Conservation (phyloP, 1,140 invertebrate species). For the Drosophila yakuba region DNA sequence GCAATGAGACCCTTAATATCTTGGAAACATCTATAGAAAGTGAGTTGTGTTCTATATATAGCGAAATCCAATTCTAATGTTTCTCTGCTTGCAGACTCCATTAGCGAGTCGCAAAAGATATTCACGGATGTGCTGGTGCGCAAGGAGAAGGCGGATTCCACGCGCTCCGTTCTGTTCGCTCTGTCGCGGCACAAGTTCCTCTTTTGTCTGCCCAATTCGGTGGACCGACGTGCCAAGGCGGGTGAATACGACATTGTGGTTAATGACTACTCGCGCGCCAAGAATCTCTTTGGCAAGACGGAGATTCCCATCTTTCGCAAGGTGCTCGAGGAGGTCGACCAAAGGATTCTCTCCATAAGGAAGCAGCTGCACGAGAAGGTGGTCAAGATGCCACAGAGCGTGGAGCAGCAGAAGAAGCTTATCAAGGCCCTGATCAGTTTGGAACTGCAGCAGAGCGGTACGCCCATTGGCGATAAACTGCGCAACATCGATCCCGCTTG, state of each 20-base stretch:
- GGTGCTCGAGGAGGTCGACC: conserved; percentile 96
- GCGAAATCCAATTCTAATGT: background rate
- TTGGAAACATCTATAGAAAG: conserved; percentile 92
- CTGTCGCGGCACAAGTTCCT: conserved; percentile 95
- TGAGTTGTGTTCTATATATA: conserved; percentile 57
- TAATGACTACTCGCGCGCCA: conserved; percentile 98
- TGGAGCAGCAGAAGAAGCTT: conserved; percentile 97
- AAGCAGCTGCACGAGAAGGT: conserved; percentile 93
- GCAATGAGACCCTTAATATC: conserved; percentile 90
- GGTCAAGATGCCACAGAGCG: conserved; percentile 93
- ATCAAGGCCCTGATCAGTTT: conserved; percentile 91
- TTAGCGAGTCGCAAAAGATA: conserved; percentile 95
- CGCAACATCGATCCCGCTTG: conserved; percentile 92
- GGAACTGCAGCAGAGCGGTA: conserved; percentile 86
- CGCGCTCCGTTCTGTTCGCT: conserved; percentile 96
- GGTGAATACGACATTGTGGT: conserved; percentile 99
- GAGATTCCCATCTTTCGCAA: conserved; percentile 94
- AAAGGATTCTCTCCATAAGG: conserved; percentile 92
- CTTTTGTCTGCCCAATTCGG: conserved; percentile 97
- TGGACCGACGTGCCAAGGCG: conserved; percentile 96
- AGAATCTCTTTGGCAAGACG: conserved; percentile 97
- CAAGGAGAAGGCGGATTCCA: conserved; percentile 97
- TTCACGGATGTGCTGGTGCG: conserved; percentile 97
- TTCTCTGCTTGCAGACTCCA: conserved; percentile 88
- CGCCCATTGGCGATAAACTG: conserved; percentile 65